Evolutionary conservation across 2,113 vertebrate species (phyloP).

Genomic region (Aptenodytes patagonicus): DNA sequence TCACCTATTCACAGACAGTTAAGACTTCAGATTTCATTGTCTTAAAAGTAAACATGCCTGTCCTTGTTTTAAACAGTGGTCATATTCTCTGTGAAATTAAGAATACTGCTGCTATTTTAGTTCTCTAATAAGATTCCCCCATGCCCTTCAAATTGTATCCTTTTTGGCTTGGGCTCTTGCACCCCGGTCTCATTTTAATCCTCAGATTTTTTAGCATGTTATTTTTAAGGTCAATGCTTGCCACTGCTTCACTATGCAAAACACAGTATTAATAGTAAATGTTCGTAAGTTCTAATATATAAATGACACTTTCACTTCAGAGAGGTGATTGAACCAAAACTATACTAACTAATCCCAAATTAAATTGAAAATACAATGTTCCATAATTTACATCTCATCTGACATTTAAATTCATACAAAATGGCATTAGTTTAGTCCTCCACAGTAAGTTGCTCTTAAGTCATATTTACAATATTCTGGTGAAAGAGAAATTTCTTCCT

Average conservation of each 20-base stretch:
- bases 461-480: background rate
- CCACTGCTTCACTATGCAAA: background rate
- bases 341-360: background rate
- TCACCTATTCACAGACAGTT: slow-evolving; percentile 12
- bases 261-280: background rate
- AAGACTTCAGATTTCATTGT: slow-evolving; percentile 34
- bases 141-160: background rate
- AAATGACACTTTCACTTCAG: background rate
- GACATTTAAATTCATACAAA: background rate
- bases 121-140: background rate
- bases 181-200: background rate
- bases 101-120: background rate
- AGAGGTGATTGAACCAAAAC: background rate
- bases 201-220: background rate
- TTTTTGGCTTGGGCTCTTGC: background rate
- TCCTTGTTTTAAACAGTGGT: background rate
- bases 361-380: background rate
- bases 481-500: background rate
- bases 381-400: background rate
- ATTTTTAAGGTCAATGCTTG: background rate
- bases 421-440: background rate
- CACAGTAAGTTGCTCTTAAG: background rate
- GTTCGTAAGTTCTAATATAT: background rate
- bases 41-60: background rate
- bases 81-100: background rate